These are phyloP conservation scores for Drosophila watanabei DNA, from an alignment of 1,140 invertebrate genomes.

Conservation along the genomic window DNA sequence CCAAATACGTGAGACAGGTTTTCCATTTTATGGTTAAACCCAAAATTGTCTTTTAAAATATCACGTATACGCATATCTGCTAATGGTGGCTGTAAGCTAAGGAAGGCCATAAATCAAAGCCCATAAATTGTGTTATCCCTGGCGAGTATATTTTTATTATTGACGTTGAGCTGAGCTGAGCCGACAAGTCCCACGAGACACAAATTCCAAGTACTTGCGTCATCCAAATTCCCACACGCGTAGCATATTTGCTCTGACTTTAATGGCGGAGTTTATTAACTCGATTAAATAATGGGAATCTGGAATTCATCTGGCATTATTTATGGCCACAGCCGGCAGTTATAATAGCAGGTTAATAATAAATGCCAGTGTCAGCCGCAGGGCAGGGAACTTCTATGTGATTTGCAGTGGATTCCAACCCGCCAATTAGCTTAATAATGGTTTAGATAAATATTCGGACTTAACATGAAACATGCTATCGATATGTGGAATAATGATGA, in stretches of 20 bases:
- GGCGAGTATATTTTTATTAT: conserved; percentile 6
- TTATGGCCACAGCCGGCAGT: conserved; percentile 1
- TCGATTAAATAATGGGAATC: conserved; percentile 18
- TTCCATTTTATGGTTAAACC: conserved; percentile 13
- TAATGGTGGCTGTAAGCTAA: not conserved
- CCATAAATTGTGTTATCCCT: conserved; percentile 7
- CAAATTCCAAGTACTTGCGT: conserved; percentile 1
- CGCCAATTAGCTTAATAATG: not conserved
- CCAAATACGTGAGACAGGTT: not conserved
- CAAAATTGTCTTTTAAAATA: conserved; percentile 19
- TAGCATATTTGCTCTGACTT: conserved; percentile 9
- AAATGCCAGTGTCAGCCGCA: not conserved
- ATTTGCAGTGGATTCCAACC: conserved; percentile 1
- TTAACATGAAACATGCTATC: no score
- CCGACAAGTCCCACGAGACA: conserved; percentile 4
- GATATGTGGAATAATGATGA: not conserved
- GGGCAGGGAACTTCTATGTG: not conserved
- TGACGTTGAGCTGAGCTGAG: conserved; percentile 1
- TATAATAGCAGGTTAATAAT: not conserved
- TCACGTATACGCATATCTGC: conserved; percentile 1
- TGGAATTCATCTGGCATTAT: conserved; percentile 16
- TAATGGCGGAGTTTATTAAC: conserved; percentile 26
- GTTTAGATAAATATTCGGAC: not conserved
- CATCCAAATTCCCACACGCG: conserved; percentile 10
- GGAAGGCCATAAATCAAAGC: conserved; percentile 23